Evolutionary conservation across 2,888 invertebrate species (phyloP).

Genomic region (Xestia c-nigrum): DNA sequence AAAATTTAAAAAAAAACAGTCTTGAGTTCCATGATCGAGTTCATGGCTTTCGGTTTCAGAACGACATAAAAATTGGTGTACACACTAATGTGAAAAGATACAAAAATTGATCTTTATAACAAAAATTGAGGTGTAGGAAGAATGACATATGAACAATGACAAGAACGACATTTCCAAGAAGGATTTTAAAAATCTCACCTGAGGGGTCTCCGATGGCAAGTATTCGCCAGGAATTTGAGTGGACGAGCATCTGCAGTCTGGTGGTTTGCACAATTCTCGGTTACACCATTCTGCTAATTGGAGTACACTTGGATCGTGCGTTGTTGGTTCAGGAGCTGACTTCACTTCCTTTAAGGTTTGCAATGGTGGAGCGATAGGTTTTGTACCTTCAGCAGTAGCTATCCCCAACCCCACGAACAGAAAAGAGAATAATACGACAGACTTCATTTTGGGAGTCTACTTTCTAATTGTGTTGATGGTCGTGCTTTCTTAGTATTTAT

Average conservation of each 20-base stretch:
- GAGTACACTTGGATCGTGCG: neutral
- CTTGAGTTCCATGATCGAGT: too few relatives aligned
- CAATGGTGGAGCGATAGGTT: neutral
- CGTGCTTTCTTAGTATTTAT: neutral
- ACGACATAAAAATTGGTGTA: too few relatives aligned
- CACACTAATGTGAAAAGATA: too few relatives aligned
- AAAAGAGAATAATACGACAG: neutral
- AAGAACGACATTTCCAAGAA: too few relatives aligned
- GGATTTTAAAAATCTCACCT: constrained; percentile 83
- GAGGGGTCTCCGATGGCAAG: constrained; percentile 85
- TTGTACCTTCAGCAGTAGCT: neutral
- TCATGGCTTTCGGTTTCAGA: too few relatives aligned
- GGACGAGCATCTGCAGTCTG: constrained; percentile 89
- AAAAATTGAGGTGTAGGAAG: too few relatives aligned
- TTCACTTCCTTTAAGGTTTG: neutral
- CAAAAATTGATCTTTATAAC: too few relatives aligned
- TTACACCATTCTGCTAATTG: neutral
- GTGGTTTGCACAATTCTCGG: constrained; percentile 80
- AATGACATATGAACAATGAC: too few relatives aligned
- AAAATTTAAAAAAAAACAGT: too few relatives aligned
- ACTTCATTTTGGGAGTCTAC: neutral
- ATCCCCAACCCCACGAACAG: neutral
- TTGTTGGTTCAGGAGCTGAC: too few relatives aligned
- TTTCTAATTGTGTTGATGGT: neutral
- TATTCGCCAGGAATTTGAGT: constrained; percentile 86